These are phyloP conservation scores for Bicyclus anynana DNA, from an alignment of 1,140 invertebrate genomes.

Conservation along the genomic window DNA sequence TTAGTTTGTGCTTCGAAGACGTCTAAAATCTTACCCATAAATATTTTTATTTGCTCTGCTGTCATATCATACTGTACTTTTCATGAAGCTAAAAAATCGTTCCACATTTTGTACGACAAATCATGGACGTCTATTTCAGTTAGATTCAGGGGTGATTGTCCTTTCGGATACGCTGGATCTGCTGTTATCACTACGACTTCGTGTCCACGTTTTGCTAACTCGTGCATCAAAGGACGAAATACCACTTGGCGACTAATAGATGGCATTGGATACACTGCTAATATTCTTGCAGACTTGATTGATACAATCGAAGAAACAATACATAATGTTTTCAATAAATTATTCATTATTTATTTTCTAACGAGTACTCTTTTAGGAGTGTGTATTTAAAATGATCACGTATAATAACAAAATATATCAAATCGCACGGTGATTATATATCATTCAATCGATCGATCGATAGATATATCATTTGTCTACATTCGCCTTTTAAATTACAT, in stretches of 20 bases:
- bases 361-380: too few species aligned
- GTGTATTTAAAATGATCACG: too few species aligned
- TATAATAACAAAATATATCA: too few species aligned
- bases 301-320: not conserved
- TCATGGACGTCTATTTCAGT: slow-evolving; percentile 42
- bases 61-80: not conserved
- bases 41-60: not conserved
- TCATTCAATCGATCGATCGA: too few species aligned
- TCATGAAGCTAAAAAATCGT: not conserved
- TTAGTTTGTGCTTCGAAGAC: slow-evolving; percentile 35
- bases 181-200: slow-evolving; percentile 59
- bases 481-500: too few species aligned
- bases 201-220: slow-evolving; percentile 69
- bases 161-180: slow-evolving; percentile 38
- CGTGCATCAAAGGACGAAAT: slow-evolving; percentile 56
- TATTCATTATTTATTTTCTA: not conserved
- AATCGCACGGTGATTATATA: too few species aligned
- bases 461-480: too few species aligned
- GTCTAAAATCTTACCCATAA: not conserved
- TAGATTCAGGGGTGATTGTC: slow-evolving; percentile 31
- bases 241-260: slow-evolving; percentile 78
- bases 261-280: slow-evolving; percentile 67
- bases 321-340: not conserved
- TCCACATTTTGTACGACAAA: slow-evolving; percentile 31
- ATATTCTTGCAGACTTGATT: slow-evolving; percentile 55